Percentiles rank a stretch among this genome's conserved stretches.
Evolutionary conservation across 2,797 vertebrate species (phyloP).

Genomic region (Clarias fuscus): DNA sequence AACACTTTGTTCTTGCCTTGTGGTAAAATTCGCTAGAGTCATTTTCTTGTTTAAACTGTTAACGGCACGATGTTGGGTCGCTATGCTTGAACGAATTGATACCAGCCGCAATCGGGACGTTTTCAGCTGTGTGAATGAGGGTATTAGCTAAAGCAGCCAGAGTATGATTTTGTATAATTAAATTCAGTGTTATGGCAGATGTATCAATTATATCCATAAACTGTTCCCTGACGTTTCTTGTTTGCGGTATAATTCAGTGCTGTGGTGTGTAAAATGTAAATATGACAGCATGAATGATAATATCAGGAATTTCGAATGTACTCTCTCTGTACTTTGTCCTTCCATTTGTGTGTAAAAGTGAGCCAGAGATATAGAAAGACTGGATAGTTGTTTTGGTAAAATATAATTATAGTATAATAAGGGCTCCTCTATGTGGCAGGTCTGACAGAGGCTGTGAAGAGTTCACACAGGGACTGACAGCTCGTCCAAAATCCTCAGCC

Average conservation of each 20-base stretch:
- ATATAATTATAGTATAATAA: constrained; percentile 37
- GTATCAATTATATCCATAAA: background rate
- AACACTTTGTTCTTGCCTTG: too few species aligned
- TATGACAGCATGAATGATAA: background rate
- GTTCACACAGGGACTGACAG: constrained; percentile 33
- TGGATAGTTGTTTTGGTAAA: constrained; percentile 15
- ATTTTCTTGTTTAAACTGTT: too few species aligned
- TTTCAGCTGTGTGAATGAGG: too few species aligned
- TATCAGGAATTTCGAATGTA: background rate
- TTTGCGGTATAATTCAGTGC: background rate
- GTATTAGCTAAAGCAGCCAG: background rate
- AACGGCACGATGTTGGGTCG: too few species aligned
- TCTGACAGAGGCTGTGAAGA: constrained; percentile 26
- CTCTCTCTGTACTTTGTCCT: background rate
- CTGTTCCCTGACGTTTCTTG: background rate
- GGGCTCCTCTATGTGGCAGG: constrained; percentile 23
- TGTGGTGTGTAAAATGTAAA: background rate
- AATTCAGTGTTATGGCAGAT: background rate
- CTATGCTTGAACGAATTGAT: too few species aligned
- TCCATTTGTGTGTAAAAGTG: background rate
- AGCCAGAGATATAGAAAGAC: background rate
- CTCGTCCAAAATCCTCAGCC: constrained; percentile 17
- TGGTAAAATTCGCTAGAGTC: too few species aligned
- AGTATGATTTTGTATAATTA: background rate
- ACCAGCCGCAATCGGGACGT: too few species aligned